These are phyloP conservation scores for Empidonax alnorum DNA, from an alignment of 2,113 vertebrate genomes.

Conservation along the genomic window DNA sequence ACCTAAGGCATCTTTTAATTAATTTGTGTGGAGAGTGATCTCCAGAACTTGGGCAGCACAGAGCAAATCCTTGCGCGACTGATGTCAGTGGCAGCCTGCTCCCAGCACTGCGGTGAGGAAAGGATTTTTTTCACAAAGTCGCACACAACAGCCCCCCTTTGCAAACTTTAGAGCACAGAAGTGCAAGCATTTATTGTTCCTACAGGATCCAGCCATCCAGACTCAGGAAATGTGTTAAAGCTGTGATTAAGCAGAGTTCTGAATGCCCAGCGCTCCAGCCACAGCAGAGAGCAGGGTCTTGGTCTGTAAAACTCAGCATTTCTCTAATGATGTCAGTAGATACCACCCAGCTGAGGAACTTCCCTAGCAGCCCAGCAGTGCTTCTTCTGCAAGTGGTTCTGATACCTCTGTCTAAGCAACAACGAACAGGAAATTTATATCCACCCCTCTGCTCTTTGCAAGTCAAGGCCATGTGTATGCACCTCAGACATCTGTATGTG, in stretches of 20 bases:
- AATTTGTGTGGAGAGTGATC: constrained; percentile 36
- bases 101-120: rapidly evolving
- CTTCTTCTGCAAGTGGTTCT: background rate
- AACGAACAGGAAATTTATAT: background rate
- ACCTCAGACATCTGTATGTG: background rate
- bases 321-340: background rate
- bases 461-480: background rate
- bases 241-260: background rate
- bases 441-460: background rate
- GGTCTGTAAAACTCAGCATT: background rate
- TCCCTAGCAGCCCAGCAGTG: background rate
- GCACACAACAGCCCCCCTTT: background rate
- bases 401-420: background rate
- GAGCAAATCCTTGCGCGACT: background rate
- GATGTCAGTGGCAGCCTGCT: background rate
- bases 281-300: background rate
- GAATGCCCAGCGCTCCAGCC: background rate
- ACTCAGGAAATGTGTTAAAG: background rate
- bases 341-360: rapidly evolving
- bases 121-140: background rate
- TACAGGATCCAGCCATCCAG: background rate
- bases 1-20: constrained; percentile 65
- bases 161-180: background rate
- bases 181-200: background rate
- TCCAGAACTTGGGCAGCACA: background rate